phyloP scores from a whole-genome alignment of 2,888 invertebrate genomes.

The Nomada ruficornis region DNA sequence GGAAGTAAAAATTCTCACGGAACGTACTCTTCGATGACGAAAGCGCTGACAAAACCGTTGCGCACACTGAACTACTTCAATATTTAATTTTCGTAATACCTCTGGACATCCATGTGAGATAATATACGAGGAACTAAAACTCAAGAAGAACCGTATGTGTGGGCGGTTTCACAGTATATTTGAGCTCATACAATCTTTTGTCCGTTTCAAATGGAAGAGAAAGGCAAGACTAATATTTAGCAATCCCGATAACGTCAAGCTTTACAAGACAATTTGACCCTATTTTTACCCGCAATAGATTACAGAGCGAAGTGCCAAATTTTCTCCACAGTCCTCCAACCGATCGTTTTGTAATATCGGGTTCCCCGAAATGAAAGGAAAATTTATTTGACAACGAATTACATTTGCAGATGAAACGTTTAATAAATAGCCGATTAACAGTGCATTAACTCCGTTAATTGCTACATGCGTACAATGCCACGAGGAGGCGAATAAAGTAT shows the following conservation, averaged over 20 bases:
- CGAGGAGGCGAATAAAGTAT: not conserved
- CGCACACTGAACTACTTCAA: constrained; percentile 32
- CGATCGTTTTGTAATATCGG: not conserved
- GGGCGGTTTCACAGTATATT: constrained; percentile 28
- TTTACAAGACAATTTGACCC: not conserved
- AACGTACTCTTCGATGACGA: not conserved
- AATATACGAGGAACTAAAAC: constrained; percentile 34
- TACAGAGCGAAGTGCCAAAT: too few species aligned
- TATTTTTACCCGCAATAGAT: too few species aligned
- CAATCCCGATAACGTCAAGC: not conserved
- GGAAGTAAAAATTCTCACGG: not conserved
- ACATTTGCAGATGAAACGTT: too few species aligned
- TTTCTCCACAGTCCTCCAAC: too few species aligned
- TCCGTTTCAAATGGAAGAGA: constrained; percentile 2
- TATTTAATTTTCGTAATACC: constrained; percentile 59
- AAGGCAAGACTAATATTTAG: constrained; percentile 43
- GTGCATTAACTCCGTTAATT: not conserved
- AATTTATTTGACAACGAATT: not conserved
- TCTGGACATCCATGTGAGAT: constrained; percentile 49
- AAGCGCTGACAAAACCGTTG: constrained; percentile 18
- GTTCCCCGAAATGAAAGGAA: not conserved
- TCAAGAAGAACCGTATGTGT: constrained; percentile 23
- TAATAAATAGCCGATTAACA: too few species aligned
- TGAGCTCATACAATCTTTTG: constrained; percentile 35
- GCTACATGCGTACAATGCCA: constrained; percentile 14